Conservation (phyloP, 2,888 invertebrate species). For the Gastrophysa polygoni region DNA sequence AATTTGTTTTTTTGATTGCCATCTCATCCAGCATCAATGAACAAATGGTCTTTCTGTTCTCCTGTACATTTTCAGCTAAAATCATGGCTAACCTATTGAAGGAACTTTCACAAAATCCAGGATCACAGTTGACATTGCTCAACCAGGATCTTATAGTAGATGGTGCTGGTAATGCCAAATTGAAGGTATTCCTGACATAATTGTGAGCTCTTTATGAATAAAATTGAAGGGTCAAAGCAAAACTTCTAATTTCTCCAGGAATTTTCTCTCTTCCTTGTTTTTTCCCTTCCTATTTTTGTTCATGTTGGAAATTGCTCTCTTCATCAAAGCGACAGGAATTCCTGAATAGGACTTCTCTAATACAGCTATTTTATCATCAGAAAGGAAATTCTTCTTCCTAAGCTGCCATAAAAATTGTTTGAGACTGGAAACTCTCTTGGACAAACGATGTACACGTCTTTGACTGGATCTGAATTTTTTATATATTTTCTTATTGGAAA, state of each 20-base stretch:
- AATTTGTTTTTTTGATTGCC: constrained; percentile 29
- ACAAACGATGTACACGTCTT: no score
- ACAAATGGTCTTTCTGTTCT: constrained; percentile 25
- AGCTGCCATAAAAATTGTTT: not conserved
- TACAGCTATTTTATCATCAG: not conserved
- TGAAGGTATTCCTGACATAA: constrained; percentile 27
- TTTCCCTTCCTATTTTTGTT: constrained; percentile 1
- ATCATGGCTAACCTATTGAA: constrained; percentile 30
- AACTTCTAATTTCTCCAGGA: constrained; percentile 15
- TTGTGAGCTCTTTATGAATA: constrained; percentile 28
- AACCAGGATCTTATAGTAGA: constrained; percentile 36
- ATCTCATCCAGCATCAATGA: constrained; percentile 45
- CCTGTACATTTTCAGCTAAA: constrained; percentile 5
- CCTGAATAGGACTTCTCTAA: constrained; percentile 2
- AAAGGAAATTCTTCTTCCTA: not conserved
- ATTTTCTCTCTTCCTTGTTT: not conserved
- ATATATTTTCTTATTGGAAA: not conserved
- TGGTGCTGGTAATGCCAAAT: constrained; percentile 28
- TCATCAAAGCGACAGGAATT: constrained; percentile 2
- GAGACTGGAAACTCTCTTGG: no score
- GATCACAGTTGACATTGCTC: constrained; percentile 29
- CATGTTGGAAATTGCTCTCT: not conserved
- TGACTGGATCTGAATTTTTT: no score
- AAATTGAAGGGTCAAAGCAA: constrained; percentile 35
- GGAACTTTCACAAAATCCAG: constrained; percentile 36